Conservation (phyloP, 2,888 invertebrate genomes). For the Apeira syringaria region DNA sequence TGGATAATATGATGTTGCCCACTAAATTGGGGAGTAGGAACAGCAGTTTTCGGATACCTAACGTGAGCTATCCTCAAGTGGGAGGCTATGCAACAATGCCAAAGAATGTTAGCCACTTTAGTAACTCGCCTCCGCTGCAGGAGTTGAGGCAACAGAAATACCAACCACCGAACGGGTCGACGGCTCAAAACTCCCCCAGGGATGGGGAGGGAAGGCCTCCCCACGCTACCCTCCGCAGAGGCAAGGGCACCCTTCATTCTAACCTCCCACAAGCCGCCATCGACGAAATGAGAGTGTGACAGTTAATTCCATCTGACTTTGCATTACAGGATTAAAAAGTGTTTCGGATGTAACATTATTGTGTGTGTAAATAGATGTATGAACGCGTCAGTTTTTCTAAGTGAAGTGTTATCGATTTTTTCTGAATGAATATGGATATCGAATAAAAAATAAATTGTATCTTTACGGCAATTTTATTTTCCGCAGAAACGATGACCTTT, state of each 20-base stretch:
- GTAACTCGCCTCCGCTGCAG: constrained; percentile 75
- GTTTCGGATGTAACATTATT: constrained; percentile 45
- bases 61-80: constrained; percentile 72
- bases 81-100: constrained; percentile 83
- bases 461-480: constrained; percentile 39
- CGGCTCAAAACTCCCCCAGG: constrained; percentile 66
- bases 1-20: constrained; percentile 78
- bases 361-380: constrained; percentile 64
- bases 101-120: constrained; percentile 83
- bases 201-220: constrained; percentile 56
- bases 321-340: constrained; percentile 57
- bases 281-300: constrained; percentile 96
- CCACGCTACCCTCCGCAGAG: constrained; percentile 71
- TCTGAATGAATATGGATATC: constrained; percentile 65
- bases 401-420: constrained; percentile 69
- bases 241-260: constrained; percentile 76
- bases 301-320: constrained; percentile 58
- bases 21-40: constrained; percentile 79
- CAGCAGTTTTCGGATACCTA: constrained; percentile 75
- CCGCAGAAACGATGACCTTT: not conserved
- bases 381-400: constrained; percentile 50
- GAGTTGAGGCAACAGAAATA: constrained; percentile 83
- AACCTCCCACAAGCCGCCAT: constrained; percentile 92
- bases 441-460: constrained; percentile 66
- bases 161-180: constrained; percentile 84